Base-by-base conservation (phyloP, 2,113 vertebrate species). In the Xyliphius kryptos region DNA sequence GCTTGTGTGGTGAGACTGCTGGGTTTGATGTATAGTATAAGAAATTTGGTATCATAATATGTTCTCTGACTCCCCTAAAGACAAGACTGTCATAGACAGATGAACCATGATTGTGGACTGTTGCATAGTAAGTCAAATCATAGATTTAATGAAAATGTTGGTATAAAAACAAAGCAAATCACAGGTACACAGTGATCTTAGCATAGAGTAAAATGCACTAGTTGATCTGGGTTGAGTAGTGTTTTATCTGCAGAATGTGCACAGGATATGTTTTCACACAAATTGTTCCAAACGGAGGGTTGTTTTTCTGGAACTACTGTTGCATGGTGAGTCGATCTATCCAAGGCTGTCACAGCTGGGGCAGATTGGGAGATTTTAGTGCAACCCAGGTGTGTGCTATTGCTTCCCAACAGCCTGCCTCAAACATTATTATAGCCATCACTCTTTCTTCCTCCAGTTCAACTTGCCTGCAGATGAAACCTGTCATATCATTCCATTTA, bases 301-400 rank as follows among this genome's bases (percentile, higher is more conserved):
- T 57, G 55, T 58, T 66, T 59, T 49, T n/a, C 55, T 36, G 21
- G 55, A 66, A 51, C 55, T 43, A 57, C 64, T 44, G 37, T 58
- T 26, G 55, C 40, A 21, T 66, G 64, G 59, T 49, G 22, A 38
- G 17, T 11, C 13, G n/a, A 50, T 57, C 37, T 59, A 32, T 51
- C 55, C 16, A 52, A 22, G 20, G 15, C 64, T 66, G 46, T 32
- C 20, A 51, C 47, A 66, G 55, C 56, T 32, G 55, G 51, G 48
- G 19, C 37, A 41, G 46, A 66, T 17, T 10, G 36, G 46, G 26
- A 40, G 63, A 38, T 49, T 50, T 49, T 37, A 56, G 43, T 15
- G 63, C 11, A 53, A 43, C 47, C 55, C 64, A 59, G 64, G 55
- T 59, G 55, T 66, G 64, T 20, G 47, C 36, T 58, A 13, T 5